A percentile compares a stretch with the other conserved stretches of the same genome.
phyloP scores from a whole-genome alignment of 2,797 vertebrate genomes.

The Myoxocephalus aenaeus region DNA sequence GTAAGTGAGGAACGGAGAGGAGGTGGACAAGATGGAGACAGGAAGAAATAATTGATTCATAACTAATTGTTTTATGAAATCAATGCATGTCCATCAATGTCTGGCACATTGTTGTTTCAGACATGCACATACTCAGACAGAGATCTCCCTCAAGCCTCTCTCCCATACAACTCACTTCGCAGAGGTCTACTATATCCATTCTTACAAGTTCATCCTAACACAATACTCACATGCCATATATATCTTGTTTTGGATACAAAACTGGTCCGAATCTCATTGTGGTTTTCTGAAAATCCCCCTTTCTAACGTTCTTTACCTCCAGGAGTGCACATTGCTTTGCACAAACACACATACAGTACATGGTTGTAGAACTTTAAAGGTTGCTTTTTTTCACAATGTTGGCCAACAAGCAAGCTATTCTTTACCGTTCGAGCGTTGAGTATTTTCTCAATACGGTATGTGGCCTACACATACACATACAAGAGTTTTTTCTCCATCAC shows the following conservation, averaged over 20 bases:
- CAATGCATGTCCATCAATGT: background rate
- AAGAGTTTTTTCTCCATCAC: background rate
- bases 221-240: background rate
- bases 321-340: background rate
- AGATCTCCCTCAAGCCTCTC: slow-evolving; percentile 21
- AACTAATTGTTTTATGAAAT: background rate
- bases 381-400: too few relatives aligned
- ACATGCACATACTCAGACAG: background rate
- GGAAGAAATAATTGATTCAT: background rate
- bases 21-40: slow-evolving; percentile 14
- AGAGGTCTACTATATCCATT: slow-evolving; percentile 14
- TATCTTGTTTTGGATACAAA: background rate
- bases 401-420: too few relatives aligned
- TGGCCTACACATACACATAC: background rate
- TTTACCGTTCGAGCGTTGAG: too few relatives aligned
- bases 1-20: background rate
- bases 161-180: slow-evolving; percentile 24
- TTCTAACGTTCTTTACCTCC: background rate
- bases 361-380: too few relatives aligned
- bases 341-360: too few relatives aligned
- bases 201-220: slow-evolving; percentile 10
- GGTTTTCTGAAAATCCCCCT: background rate
- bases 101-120: background rate
- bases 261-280: background rate
- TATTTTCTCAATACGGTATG: background rate